Evolutionary conservation across 2,113 vertebrate species (phyloP).

Genomic region (Thermophis baileyi): DNA sequence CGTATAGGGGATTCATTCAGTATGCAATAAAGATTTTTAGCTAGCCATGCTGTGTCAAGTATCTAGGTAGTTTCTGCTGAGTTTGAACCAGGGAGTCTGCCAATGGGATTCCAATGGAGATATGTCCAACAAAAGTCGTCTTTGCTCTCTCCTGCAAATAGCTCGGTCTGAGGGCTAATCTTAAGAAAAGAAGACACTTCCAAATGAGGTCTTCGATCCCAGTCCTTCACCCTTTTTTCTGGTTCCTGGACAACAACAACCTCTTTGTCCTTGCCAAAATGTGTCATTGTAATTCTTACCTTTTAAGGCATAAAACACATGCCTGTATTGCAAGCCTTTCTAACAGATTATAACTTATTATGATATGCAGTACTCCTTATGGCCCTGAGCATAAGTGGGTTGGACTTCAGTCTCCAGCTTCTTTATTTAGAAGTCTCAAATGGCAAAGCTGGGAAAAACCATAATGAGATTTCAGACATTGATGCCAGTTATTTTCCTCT

Average conservation of each 20-base stretch:
- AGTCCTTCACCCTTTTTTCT: not conserved
- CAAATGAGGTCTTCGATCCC: not conserved
- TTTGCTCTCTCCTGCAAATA: not conserved
- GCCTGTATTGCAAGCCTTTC: not conserved
- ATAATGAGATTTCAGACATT: not conserved
- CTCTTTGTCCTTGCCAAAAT: not conserved
- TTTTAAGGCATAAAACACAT: not conserved
- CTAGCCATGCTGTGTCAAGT: not conserved
- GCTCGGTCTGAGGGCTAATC: not conserved
- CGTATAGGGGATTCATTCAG: not conserved
- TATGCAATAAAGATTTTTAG: not conserved
- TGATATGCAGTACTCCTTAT: not conserved
- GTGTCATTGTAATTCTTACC: not conserved
- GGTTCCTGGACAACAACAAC: not conserved
- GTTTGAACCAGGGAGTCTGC: not conserved
- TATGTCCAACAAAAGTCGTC: not conserved
- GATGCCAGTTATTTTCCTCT: not conserved
- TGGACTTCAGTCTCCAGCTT: not conserved
- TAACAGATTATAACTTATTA: not conserved
- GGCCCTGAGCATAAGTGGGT: not conserved
- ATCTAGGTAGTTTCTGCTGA: not conserved
- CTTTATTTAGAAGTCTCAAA: not conserved
- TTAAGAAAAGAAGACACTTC: not conserved
- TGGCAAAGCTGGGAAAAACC: not conserved
- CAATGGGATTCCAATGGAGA: not conserved